Evolutionary conservation across 2,113 vertebrate species (phyloP).

Genomic region (Prinia subflava): DNA sequence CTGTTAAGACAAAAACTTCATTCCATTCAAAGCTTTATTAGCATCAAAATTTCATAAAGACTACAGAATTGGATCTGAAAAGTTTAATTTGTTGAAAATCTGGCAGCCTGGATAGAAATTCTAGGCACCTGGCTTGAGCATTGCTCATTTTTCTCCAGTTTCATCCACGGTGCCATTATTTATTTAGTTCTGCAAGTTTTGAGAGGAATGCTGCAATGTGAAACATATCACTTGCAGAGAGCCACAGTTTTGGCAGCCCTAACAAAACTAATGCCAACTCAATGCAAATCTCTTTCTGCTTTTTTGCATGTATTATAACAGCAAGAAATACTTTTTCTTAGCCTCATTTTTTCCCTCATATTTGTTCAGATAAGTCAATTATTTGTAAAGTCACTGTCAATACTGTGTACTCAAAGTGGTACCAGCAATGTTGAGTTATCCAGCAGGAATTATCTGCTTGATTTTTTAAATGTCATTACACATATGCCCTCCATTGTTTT

Average conservation of each 20-base stretch:
- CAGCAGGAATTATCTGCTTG: background rate
- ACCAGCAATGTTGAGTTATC: background rate
- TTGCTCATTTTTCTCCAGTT: conserved; percentile 33
- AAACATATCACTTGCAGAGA: conserved; percentile 47
- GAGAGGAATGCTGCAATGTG: conserved; percentile 43
- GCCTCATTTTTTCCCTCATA: background rate
- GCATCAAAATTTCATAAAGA: conserved; percentile 1
- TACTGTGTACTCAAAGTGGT: background rate
- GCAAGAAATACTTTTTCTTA: conserved; percentile 24
- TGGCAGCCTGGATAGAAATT: conserved; percentile 22
- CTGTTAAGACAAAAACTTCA: background rate
- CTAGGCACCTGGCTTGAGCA: conserved; percentile 20
- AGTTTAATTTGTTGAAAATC: conserved; percentile 31
- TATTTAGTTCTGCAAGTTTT: conserved; percentile 58
- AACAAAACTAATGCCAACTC: conserved; percentile 39
- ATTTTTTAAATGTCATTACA: background rate
- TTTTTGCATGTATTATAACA: conserved; percentile 38
- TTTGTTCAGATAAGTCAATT: background rate
- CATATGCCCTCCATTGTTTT: background rate
- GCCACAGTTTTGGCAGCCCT: conserved; percentile 45
- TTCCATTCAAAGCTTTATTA: conserved; percentile 14
- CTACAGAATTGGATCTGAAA: conserved; percentile 39
- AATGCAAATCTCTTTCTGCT: conserved; percentile 41
- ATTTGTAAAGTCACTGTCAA: background rate
- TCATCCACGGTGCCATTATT: conserved; percentile 7